Evolutionary conservation across 2,113 vertebrate species (phyloP).

Genomic region (Odontesthes bonariensis): DNA sequence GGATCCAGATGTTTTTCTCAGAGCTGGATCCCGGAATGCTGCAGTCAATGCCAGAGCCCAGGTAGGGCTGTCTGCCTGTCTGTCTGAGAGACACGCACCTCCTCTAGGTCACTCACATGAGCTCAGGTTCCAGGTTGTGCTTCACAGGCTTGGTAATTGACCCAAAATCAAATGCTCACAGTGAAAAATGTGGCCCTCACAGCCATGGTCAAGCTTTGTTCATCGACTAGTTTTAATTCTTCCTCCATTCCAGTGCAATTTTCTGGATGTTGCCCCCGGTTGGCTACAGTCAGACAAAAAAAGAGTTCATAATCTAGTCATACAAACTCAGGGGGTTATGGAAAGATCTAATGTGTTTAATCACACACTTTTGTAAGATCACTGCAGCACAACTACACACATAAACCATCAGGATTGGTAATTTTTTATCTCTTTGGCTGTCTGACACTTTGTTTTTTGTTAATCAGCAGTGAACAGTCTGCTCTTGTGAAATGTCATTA

Average conservation of each 20-base stretch:
- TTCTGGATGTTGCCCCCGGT: slow-evolving; percentile 52
- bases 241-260: slow-evolving; percentile 53
- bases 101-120: slow-evolving; percentile 69
- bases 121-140: slow-evolving; percentile 65
- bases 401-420: background rate
- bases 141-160: slow-evolving; percentile 62
- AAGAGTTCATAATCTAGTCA: slow-evolving; percentile 67
- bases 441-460: slow-evolving; percentile 41
- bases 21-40: slow-evolving; percentile 46
- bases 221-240: slow-evolving; percentile 69
- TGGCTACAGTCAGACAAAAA: slow-evolving; percentile 53
- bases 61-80: slow-evolving; percentile 44
- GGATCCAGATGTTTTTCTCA: slow-evolving; percentile 67
- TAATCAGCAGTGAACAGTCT: slow-evolving; percentile 52
- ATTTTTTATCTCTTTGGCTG: slow-evolving; percentile 32
- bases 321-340: slow-evolving; percentile 59
- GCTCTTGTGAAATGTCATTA: slow-evolving; percentile 47
- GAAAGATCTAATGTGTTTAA: slow-evolving; percentile 59
- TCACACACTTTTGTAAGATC: slow-evolving; percentile 23
- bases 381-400: background rate
- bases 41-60: slow-evolving; percentile 38
- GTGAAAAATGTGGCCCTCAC: slow-evolving; percentile 36
- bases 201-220: slow-evolving; percentile 54
- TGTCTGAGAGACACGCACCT: slow-evolving; percentile 59
- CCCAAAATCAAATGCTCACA: slow-evolving; percentile 66